Percentiles rank a stretch among this genome's conserved stretches.
Conservation (phyloP, 2,113 vertebrate species). For the Delphinus delphis region DNA sequence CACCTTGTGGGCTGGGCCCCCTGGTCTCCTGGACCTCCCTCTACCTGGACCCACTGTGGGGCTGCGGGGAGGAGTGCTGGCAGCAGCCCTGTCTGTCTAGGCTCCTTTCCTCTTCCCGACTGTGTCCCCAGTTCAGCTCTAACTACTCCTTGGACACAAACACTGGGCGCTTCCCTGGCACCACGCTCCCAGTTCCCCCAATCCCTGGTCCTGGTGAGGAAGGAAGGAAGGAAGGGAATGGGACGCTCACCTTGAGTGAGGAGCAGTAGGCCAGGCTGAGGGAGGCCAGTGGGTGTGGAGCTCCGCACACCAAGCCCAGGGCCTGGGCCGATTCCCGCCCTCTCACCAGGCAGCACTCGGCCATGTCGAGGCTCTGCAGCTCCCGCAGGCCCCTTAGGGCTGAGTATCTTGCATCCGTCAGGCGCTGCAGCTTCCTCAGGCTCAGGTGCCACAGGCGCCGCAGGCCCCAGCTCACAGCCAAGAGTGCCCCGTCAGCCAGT, state of each 20-base stretch:
- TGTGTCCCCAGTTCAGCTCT: neutral
- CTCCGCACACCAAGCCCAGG: slow-evolving; percentile 40
- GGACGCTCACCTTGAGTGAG: slow-evolving; percentile 84
- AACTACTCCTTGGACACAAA: neutral
- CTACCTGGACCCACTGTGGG: neutral
- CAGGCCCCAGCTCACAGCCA: slow-evolving; percentile 79
- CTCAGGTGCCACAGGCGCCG: slow-evolving; percentile 78
- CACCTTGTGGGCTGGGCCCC: neutral
- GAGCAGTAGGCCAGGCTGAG: slow-evolving; percentile 88
- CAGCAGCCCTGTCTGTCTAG: neutral
- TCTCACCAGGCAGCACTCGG: slow-evolving; percentile 86
- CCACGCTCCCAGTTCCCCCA: neutral
- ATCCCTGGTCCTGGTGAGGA: neutral
- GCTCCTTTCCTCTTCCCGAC: neutral
- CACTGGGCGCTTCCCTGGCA: neutral
- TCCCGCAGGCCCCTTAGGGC: slow-evolving; percentile 80
- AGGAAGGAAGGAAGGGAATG: neutral
- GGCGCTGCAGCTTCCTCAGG: slow-evolving; percentile 83
- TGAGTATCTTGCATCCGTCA: slow-evolving; percentile 85
- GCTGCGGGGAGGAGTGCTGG: neutral
- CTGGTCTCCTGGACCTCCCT: neutral
- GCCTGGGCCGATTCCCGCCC: slow-evolving; percentile 84
- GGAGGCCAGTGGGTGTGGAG: slow-evolving; percentile 75
- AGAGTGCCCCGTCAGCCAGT: slow-evolving; percentile 83
- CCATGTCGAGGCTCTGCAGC: slow-evolving; percentile 85